phyloP scores from a whole-genome alignment of 2,888 invertebrate species.

The Microplitis manilae region DNA sequence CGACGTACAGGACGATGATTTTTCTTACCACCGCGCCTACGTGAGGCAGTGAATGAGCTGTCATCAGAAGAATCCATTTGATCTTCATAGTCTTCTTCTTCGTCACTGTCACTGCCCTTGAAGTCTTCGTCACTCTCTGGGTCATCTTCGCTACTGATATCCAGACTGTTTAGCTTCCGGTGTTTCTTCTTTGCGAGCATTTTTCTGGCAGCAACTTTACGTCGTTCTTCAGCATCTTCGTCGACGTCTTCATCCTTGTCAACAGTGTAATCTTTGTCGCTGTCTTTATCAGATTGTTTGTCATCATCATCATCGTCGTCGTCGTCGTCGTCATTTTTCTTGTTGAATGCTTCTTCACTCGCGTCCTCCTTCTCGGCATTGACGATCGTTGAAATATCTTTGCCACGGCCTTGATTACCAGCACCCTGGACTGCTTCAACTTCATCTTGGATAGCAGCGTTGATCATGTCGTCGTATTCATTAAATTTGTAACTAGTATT shows the following conservation, averaged over 20 bases:
- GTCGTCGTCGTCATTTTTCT: constrained; percentile 71
- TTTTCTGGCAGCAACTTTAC: constrained; percentile 63
- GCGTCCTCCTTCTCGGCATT: constrained; percentile 81
- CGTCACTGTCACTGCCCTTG: constrained; percentile 82
- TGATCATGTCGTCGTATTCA: constrained; percentile 96
- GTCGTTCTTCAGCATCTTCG: constrained; percentile 60
- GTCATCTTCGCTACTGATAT: constrained; percentile 87
- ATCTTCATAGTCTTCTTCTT: constrained; percentile 76
- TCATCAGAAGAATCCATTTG: constrained; percentile 75
- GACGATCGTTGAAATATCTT: constrained; percentile 93
- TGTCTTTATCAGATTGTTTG: constrained; percentile 63
- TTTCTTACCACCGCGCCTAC: constrained; percentile 72
- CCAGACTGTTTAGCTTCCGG: constrained; percentile 84
- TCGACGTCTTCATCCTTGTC: constrained; percentile 64
- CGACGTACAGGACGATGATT: constrained; percentile 73
- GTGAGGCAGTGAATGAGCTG: constrained; percentile 73
- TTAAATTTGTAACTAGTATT: constrained; percentile 89
- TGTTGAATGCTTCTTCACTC: constrained; percentile 59
- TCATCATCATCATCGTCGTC: constrained; percentile 72
- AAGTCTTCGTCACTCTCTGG: constrained; percentile 92
- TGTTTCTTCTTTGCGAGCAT: constrained; percentile 75
- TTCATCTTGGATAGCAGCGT: constrained; percentile 89
- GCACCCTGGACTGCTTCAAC: constrained; percentile 83
- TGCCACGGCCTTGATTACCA: constrained; percentile 88
- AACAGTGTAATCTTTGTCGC: constrained; percentile 68